Evolutionary conservation across 2,113 vertebrate genomes (phyloP).

Genomic region (Pseudonaja textilis): DNA sequence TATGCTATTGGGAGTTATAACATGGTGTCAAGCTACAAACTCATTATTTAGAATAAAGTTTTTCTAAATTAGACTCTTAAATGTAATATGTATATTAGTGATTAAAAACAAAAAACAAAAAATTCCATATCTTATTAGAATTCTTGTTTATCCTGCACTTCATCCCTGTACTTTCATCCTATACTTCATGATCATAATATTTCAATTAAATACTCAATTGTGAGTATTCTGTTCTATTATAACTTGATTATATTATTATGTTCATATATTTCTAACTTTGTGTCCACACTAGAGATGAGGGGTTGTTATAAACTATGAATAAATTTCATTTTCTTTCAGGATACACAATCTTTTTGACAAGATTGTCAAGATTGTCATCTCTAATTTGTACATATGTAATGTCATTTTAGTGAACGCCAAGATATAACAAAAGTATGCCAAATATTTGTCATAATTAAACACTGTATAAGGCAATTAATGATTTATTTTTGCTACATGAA

Average conservation of each 20-base stretch:
- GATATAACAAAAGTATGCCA: not conserved
- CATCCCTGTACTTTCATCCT: constrained; percentile 31
- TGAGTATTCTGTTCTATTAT: constrained; percentile 53
- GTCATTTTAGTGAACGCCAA: constrained; percentile 11
- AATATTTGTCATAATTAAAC: not conserved
- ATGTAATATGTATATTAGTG: not conserved
- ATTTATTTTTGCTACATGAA: not conserved
- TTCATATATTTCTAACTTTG: constrained; percentile 38
- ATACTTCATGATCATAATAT: constrained; percentile 23
- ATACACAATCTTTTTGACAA: not conserved
- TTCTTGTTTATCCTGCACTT: not conserved
- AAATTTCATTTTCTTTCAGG: not conserved
- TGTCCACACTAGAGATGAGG: constrained; percentile 46
- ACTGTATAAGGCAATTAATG: not conserved
- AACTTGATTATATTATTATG: constrained; percentile 1
- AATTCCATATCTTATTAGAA: constrained; percentile 13
- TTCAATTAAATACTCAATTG: not conserved
- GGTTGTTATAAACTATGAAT: constrained; percentile 27
- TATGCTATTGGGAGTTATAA: not conserved
- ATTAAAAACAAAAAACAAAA: not conserved
- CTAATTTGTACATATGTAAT: not conserved
- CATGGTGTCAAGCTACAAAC: not conserved
- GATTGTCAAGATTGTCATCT: too few species aligned
- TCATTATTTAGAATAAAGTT: not conserved
- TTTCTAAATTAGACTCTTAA: not conserved